phyloP scores from a whole-genome alignment of 1,140 invertebrate species.

The Stratiolaelaps scimitus region DNA sequence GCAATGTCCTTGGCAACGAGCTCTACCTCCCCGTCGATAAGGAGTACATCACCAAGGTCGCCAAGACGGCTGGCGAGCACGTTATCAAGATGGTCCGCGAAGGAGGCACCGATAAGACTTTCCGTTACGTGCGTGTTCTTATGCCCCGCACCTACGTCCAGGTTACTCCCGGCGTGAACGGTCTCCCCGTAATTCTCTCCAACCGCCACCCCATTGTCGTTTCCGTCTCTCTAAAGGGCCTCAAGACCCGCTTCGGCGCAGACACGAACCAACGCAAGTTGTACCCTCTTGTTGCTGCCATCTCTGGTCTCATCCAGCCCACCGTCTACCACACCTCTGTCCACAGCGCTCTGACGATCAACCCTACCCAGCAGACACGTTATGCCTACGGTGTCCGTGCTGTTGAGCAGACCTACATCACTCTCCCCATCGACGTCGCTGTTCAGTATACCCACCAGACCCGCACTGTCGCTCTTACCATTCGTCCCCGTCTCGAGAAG shows the following conservation, averaged over 20 bases:
- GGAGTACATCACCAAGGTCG: conserved; percentile 12
- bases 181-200: conserved; percentile 11
- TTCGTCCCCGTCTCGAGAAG: conserved; percentile 6
- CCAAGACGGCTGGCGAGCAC: conserved; percentile 6
- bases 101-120: neutral
- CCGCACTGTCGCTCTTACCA: neutral
- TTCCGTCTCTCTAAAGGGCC: neutral
- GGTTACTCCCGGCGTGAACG: conserved; percentile 12
- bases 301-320: conserved; percentile 26
- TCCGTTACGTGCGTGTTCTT: conserved; percentile 1
- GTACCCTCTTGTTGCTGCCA: neutral
- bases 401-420: conserved; percentile 4
- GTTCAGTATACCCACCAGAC: conserved; percentile 15
- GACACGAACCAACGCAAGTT: neutral
- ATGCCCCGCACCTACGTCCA: conserved; percentile 25
- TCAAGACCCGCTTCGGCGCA: conserved; percentile 8
- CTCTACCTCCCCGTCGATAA: conserved; percentile 20
- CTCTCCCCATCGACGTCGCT: neutral
- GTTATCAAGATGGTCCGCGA: neutral
- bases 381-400: conserved; percentile 21
- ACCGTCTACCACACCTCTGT: conserved; percentile 23
- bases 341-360: conserved; percentile 5
- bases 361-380: neutral
- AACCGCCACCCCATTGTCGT: conserved; percentile 20
- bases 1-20: conserved; percentile 8